Conservation (phyloP, 2,113 vertebrate species). For the Gadus chalcogrammus region DNA sequence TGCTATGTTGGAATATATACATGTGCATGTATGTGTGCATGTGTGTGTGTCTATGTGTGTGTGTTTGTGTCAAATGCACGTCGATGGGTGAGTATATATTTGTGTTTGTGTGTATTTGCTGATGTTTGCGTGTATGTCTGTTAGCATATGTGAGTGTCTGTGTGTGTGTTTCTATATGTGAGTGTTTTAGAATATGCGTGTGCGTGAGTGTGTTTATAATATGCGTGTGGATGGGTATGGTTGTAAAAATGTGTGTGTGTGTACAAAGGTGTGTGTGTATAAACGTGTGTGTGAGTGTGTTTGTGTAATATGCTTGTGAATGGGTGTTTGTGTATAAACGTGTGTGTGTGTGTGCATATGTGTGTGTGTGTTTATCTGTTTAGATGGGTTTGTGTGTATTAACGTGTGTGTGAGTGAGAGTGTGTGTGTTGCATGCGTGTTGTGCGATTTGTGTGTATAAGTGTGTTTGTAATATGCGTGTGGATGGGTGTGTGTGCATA, state of each 20-base stretch:
- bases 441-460: background rate
- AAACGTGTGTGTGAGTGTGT: too few relatives aligned
- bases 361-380: too few relatives aligned
- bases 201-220: background rate
- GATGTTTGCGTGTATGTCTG: background rate
- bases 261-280: too few relatives aligned
- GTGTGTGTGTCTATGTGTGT: too few relatives aligned
- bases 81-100: too few relatives aligned
- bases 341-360: background rate
- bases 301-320: background rate
- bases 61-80: too few relatives aligned
- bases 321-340: too few relatives aligned
- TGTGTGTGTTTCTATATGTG: constrained; percentile 7
- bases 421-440: background rate
- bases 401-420: too few relatives aligned
- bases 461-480: background rate
- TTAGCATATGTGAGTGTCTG: background rate
- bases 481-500: background rate
- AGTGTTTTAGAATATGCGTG: constrained; percentile 40
- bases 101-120: background rate
- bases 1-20: too few relatives aligned
- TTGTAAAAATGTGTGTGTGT: background rate
- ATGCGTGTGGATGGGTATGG: too few relatives aligned
- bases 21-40: too few relatives aligned
- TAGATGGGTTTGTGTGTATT: too few relatives aligned